phyloP scores from a whole-genome alignment of 1,140 invertebrate genomes.

The Zaprionus capensis region DNA sequence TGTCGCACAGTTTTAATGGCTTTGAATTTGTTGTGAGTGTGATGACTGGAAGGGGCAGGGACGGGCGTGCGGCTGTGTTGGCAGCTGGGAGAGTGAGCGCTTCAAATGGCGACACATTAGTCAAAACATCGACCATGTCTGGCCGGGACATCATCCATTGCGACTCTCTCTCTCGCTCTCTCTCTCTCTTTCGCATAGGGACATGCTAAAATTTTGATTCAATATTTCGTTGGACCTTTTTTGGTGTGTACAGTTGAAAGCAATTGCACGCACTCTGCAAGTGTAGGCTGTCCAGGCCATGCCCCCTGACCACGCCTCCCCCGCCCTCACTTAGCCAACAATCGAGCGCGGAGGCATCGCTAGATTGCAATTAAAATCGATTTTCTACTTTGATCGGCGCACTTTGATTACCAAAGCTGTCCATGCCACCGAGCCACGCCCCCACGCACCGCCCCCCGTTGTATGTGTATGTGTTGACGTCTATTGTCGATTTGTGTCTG shows the following conservation, averaged over 20 bases:
- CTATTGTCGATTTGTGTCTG: constrained; percentile 79
- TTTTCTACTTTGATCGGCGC: constrained; percentile 74
- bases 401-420: constrained; percentile 73
- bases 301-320: background rate
- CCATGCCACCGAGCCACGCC: constrained; percentile 18
- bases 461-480: constrained; percentile 52
- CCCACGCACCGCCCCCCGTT: background rate
- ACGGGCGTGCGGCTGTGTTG: background rate
- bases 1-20: constrained; percentile 45
- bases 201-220: constrained; percentile 44
- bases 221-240: constrained; percentile 31
- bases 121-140: constrained; percentile 46
- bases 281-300: background rate
- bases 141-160: constrained; percentile 30
- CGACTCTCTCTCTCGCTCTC: background rate
- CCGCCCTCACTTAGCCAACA: constrained; percentile 39
- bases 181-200: background rate
- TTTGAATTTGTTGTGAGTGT: constrained; percentile 21
- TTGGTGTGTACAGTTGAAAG: constrained; percentile 20
- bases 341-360: constrained; percentile 51
- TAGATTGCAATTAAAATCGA: constrained; percentile 81
- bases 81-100: constrained; percentile 15
- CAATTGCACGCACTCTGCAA: constrained; percentile 36
- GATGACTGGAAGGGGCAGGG: background rate
- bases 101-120: constrained; percentile 49